Evolutionary conservation across 2,113 vertebrate genomes (phyloP).

Genomic region (Ceratotherium simum): DNA sequence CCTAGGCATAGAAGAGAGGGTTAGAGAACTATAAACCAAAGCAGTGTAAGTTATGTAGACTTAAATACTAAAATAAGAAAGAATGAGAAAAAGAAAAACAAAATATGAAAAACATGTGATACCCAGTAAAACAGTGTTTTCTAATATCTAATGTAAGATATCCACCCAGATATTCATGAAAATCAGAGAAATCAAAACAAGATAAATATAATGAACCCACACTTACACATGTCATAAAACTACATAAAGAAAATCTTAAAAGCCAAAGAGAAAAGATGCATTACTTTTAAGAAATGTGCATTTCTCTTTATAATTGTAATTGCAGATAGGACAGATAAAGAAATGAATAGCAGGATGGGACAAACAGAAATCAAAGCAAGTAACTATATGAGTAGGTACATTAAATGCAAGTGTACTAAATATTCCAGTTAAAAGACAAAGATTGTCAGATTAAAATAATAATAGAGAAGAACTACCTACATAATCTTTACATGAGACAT

Average conservation of each 20-base stretch:
- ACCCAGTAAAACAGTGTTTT: not conserved
- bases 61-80: not conserved
- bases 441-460: not conserved
- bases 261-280: not conserved
- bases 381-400: not conserved
- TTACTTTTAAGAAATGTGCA: not conserved
- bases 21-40: not conserved
- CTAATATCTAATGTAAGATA: not conserved
- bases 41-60: not conserved
- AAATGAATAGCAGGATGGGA: not conserved
- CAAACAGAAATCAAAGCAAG: not conserved
- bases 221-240: not conserved
- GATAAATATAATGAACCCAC: not conserved
- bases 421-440: not conserved
- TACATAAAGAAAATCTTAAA: not conserved
- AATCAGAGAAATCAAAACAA: not conserved
- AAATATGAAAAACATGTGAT: not conserved
- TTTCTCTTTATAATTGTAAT: not conserved
- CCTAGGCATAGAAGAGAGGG: not conserved
- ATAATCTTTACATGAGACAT: not conserved
- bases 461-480: not conserved
- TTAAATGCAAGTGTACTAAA: not conserved
- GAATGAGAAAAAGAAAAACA: not conserved
- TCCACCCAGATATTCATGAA: not conserved
- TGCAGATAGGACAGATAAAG: not conserved